Conservation (phyloP, 1,140 invertebrate species). For the Drosophila mayri region DNA sequence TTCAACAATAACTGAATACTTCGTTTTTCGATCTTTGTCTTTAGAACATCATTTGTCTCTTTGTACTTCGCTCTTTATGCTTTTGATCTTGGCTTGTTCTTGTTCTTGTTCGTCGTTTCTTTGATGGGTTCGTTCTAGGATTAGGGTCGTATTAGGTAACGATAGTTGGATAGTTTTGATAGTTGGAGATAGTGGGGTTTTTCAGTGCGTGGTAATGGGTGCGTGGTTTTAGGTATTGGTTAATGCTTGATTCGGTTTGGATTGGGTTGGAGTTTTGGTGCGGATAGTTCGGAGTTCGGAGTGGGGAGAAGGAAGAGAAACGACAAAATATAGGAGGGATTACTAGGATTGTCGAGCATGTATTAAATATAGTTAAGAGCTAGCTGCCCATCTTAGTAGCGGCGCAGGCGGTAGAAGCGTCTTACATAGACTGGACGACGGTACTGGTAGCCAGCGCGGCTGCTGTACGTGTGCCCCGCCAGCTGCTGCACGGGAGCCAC, state of each 20-base stretch:
- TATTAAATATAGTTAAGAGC: slow-evolving; percentile 71
- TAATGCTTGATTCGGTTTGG: slow-evolving; percentile 64
- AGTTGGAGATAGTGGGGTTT: slow-evolving; percentile 31
- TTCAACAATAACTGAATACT: slow-evolving; percentile 78
- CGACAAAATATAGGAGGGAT: slow-evolving; percentile 43
- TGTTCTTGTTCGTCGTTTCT: slow-evolving; percentile 43
- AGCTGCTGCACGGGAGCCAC: slow-evolving; percentile 43
- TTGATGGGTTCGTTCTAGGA: slow-evolving; percentile 51
- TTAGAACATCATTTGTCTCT: slow-evolving; percentile 80
- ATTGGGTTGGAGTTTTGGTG: slow-evolving; percentile 32
- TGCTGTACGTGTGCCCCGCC: slow-evolving; percentile 68
- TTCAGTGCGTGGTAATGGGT: slow-evolving; percentile 56
- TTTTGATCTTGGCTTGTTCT: slow-evolving; percentile 52
- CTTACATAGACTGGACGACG: slow-evolving; percentile 82
- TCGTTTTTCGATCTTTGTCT: slow-evolving; percentile 53
- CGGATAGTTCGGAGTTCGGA: slow-evolving; percentile 38
- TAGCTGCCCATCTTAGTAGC: slow-evolving; percentile 71
- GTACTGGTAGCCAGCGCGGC: slow-evolving; percentile 74
- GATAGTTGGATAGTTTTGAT: slow-evolving; percentile 58
- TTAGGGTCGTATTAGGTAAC: slow-evolving; percentile 49
- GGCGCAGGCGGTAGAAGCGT: slow-evolving; percentile 78
- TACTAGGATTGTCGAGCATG: slow-evolving; percentile 57
- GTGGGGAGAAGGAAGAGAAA: slow-evolving; percentile 59
- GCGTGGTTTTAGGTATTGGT: slow-evolving; percentile 42
- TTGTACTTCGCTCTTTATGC: slow-evolving; percentile 76